Evolutionary conservation across 1,140 invertebrate species (phyloP), one percentile per base, ranked within the genome.

Genomic region (Gryon sp.): DNA sequence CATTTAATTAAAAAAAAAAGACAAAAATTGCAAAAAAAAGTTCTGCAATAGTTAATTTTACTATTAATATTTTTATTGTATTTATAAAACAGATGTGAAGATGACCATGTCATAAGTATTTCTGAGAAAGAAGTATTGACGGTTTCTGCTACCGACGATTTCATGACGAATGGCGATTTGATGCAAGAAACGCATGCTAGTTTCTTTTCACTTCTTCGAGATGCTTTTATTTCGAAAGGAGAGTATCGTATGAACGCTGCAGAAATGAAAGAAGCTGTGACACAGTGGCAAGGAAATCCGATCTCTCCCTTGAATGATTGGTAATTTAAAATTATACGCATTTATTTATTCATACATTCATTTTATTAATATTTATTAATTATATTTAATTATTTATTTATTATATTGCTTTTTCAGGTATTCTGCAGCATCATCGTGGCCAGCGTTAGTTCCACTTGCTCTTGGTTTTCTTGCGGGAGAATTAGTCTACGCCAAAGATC

Each of bases 391-490:
- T 24, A 20, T 19, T 45, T 5, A 20, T 34, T 43, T 22, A 4
- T 28, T 14, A 16, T 19, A 18, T 34, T 38, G 16, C 8, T 41
- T 15, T 41, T 48, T 48, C 4, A 84, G 84, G 83, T 89, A 88
- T 55, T 83, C 87, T 0, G 89, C 91, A 19, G 90, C 91, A 4
- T 90, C 93, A 38, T 95, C 94, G 74, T 98, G 96, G 95, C 91
- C 94, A 11, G 91, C 91, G 2, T 90, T 94, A 60, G 90, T 98
- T 11, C 91, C 93, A 24, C 93, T 95, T 4, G 95, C 96, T 1
- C 89, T 98, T 7, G 93, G 94, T 63, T 98, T 98, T 85, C 88
- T 98, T 11, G 93, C 95, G 11, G 97, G 97, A 2, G 95, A 97
- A 83, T 93, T 93, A 76, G 82, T 78, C 1, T 88, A 87, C 72